These are phyloP conservation scores for Polypedilum vanderplanki DNA, from an alignment of 1,140 invertebrate genomes.

Conservation along the genomic window DNA sequence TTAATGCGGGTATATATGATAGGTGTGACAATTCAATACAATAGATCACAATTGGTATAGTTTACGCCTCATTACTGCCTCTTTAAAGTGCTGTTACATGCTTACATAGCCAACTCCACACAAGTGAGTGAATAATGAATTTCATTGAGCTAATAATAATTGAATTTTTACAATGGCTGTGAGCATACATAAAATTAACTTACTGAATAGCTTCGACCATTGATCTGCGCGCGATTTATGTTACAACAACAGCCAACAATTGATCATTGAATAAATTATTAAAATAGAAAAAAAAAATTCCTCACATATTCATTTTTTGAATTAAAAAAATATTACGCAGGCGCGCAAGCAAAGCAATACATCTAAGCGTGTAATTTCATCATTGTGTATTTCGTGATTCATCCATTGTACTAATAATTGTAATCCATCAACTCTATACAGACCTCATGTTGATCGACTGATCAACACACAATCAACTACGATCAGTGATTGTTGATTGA, in stretches of 20 bases:
- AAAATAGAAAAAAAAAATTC: background rate
- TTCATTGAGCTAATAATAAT: conserved; percentile 8
- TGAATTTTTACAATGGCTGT: background rate
- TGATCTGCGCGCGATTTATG: too few relatives aligned
- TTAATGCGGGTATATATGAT: too few relatives aligned
- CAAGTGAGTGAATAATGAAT: background rate
- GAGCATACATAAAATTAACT: conserved; percentile 14
- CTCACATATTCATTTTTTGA: background rate
- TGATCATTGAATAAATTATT: too few relatives aligned
- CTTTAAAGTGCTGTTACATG: background rate
- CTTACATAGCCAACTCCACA: too few relatives aligned
- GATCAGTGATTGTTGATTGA: conserved; percentile 1
- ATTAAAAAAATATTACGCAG: background rate
- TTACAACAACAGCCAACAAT: too few relatives aligned
- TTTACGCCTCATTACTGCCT: conserved; percentile 6
- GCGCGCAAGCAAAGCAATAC: background rate
- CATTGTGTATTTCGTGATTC: conserved; percentile 13
- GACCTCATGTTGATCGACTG: background rate
- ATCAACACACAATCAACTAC: conserved; percentile 17
- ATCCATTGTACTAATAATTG: conserved; percentile 19
- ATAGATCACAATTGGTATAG: too few relatives aligned
- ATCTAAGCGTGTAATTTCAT: conserved; percentile 6
- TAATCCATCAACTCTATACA: background rate
- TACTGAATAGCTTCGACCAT: background rate
- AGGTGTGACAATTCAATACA: too few relatives aligned